phyloP scores from a whole-genome alignment of 2,113 vertebrate species.

The Percopsis transmontana region DNA sequence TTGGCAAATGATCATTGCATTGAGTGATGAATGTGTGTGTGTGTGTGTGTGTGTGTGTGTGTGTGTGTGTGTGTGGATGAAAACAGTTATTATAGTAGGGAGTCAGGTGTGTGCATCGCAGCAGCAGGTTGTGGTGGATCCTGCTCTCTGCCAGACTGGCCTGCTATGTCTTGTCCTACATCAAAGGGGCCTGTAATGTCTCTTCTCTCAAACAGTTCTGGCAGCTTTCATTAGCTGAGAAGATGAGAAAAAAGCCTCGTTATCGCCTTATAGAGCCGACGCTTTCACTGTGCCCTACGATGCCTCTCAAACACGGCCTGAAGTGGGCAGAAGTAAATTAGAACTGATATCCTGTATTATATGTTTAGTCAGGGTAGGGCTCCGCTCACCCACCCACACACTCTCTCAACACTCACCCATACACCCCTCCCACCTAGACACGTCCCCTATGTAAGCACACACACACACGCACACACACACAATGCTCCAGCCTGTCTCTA shows the following conservation, averaged over 20 bases:
- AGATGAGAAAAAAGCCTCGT: constrained; percentile 50
- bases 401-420: neutral
- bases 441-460: neutral
- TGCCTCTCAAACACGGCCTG: constrained; percentile 26
- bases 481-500: constrained; percentile 28
- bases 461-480: constrained; percentile 14
- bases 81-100: constrained; percentile 23
- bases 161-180: constrained; percentile 62
- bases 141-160: constrained; percentile 45
- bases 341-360: constrained; percentile 26
- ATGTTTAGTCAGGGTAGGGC: neutral
- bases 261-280: constrained; percentile 20
- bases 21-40: constrained; percentile 6
- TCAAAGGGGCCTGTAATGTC: constrained; percentile 58
- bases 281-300: constrained; percentile 22
- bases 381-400: neutral
- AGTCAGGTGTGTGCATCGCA: constrained; percentile 15
- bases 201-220: constrained; percentile 46
- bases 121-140: constrained; percentile 45
- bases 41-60: constrained; percentile 9
- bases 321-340: constrained; percentile 40
- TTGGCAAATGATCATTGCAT: constrained; percentile 3
- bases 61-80: constrained; percentile 16
- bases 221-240: constrained; percentile 21
- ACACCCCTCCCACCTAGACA: neutral